Base-by-base conservation (phyloP, 1,140 invertebrate genomes). In the Dreissena rostriformis region DNA sequence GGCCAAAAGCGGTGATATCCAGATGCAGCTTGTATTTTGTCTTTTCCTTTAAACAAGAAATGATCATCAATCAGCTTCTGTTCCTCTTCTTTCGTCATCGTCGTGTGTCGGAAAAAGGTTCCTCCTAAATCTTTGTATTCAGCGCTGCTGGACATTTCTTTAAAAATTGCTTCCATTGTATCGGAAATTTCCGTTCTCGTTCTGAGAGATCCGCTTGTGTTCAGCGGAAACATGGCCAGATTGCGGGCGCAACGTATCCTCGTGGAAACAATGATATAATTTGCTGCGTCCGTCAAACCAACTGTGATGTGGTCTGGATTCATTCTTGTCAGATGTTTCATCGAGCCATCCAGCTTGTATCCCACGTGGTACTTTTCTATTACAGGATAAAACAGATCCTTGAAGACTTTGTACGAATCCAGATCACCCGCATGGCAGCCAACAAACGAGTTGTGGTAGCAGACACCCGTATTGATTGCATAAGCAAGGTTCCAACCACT, bases 1-100 rank as follows among this genome's bases (percentile, higher is more conserved):
- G 98, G 98, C 98, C 98, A 99, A 95, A 96, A 28, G 7, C 49
- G 66, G 53, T 80, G 66, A 57, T 53, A 67, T 7, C 77, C 77
- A 2, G 77, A 67, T 29, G 77, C 66, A 15, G 49, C 26, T 65
- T 28, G 65, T 26, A 26, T 70, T 51, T 70, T 26, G 28, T 71
- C 53, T 75, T 55, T 80, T 51, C 77, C 67, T 67, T 80, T 80
- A 52, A 71, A 80, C 8, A 80, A 55, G 17, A 80, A 80, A 22
- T 80, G 77, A n/a, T 71, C 66, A 12, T 66, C 66, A 53, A 80
- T 71, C 0, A 80, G 67, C 14, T 24, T 26, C 52, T 71, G 1
- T 57, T 80, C 77, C 22, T 80, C 28, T n/a, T 39, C 77, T 29
- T 22, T n/a, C 5, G 77, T 29, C 77, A 80, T 80, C 26, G 49